A percentile compares a stretch with the other conserved stretches of the same genome.
Conservation (phyloP, 2,113 vertebrate species). For the Castor canadensis region DNA sequence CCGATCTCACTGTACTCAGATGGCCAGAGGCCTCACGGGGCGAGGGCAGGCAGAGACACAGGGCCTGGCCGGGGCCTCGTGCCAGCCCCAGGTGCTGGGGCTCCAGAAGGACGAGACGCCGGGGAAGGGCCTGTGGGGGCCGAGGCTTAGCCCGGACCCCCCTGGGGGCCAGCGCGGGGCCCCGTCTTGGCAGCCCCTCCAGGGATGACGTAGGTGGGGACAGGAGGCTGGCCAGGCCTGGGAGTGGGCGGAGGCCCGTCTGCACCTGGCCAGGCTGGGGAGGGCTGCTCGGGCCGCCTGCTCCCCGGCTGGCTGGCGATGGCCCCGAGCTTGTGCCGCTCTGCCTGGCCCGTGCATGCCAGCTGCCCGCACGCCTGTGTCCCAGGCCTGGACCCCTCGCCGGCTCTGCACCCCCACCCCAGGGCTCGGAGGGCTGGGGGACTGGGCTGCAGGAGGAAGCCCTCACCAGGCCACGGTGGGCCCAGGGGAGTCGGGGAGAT, state of each 20-base stretch:
- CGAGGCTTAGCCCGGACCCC: background rate
- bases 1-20: constrained; percentile 71
- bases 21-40: constrained; percentile 69
- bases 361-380: constrained; percentile 68
- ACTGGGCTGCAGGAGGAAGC: background rate
- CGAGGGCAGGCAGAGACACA: constrained; percentile 34
- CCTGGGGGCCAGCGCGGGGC: background rate
- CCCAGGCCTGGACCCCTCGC: constrained; percentile 27
- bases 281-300: background rate
- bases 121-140: background rate
- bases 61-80: background rate
- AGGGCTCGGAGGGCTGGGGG: background rate
- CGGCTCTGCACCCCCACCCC: background rate
- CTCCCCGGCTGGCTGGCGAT: too few relatives aligned
- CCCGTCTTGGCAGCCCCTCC: constrained; percentile 73
- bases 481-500: background rate
- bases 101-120: background rate
- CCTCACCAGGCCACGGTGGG: accelerated
- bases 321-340: constrained; percentile 34
- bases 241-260: constrained; percentile 44
- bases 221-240: constrained; percentile 47
- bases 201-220: constrained; percentile 50
- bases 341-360: constrained; percentile 73
- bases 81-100: constrained; percentile 35
- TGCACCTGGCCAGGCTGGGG: constrained; percentile 39